phyloP scores from a whole-genome alignment of 2,797 vertebrate genomes.

The Luscinia luscinia region DNA sequence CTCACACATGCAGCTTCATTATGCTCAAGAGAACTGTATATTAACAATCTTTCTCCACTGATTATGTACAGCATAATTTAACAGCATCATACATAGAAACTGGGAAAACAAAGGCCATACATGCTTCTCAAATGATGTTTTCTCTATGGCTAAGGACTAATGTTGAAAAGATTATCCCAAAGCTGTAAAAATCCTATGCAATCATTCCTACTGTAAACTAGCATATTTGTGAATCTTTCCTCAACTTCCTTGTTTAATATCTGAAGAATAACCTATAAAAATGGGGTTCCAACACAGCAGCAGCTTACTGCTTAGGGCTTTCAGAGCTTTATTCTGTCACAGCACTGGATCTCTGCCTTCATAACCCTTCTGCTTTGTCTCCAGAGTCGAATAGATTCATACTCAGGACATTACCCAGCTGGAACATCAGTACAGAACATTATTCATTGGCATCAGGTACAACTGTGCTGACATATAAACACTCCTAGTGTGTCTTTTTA shows the following conservation, averaged over 20 bases:
- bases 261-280: not conserved
- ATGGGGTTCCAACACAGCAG: not conserved
- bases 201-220: not conserved
- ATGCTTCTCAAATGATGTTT: accelerated
- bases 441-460: constrained; percentile 73
- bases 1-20: not conserved
- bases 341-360: not conserved
- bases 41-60: not conserved
- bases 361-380: constrained; percentile 11
- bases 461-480: not conserved
- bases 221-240: not conserved
- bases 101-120: not conserved
- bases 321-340: not conserved
- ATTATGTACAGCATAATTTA: not conserved
- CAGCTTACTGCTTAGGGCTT: not conserved
- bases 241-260: not conserved
- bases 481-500: not conserved
- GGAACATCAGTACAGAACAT: constrained; percentile 62
- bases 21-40: not conserved
- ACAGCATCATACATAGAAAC: not conserved
- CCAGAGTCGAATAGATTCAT: constrained; percentile 49
- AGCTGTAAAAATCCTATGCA: not conserved
- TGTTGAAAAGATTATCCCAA: not conserved
- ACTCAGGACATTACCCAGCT: constrained; percentile 37
- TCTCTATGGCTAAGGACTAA: not conserved